A percentile compares a stretch with the other conserved stretches of the same genome.
These are phyloP conservation scores for Pegoplata infirma DNA, from an alignment of 2,888 invertebrate species.

Conservation along the genomic window DNA sequence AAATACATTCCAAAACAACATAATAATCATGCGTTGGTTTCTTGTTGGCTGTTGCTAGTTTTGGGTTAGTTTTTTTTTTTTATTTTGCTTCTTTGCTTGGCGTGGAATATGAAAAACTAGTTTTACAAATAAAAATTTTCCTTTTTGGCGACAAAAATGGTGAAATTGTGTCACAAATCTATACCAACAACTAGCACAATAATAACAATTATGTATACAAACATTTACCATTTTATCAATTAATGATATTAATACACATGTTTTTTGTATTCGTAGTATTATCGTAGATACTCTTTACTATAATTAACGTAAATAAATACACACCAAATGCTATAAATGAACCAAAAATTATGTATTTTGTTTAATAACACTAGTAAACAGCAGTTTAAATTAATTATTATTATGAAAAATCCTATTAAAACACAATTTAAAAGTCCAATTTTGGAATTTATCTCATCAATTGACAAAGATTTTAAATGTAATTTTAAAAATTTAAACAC, in stretches of 20 bases:
- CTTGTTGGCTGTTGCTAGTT: neutral
- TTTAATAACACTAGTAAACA: no score
- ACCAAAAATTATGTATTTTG: no score
- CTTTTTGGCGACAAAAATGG: slow-evolving; percentile 60
- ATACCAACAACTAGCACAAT: slow-evolving; percentile 20
- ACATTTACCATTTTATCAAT: neutral
- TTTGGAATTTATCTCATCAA: no score
- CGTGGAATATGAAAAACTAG: slow-evolving; percentile 53
- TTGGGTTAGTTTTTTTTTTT: no score
- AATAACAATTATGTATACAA: slow-evolving; percentile 22
- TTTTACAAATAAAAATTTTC: slow-evolving; percentile 51
- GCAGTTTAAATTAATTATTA: no score
- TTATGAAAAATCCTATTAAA: no score
- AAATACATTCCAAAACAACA: slow-evolving; percentile 14
- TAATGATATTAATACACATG: slow-evolving; percentile 3
- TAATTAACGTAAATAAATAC: slow-evolving; percentile 5
- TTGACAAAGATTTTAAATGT: no score
- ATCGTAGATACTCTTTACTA: no score
- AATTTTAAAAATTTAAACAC: no score
- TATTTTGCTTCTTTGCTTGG: neutral
- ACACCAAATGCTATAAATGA: neutral
- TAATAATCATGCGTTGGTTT: slow-evolving; percentile 32
- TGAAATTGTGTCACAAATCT: slow-evolving; percentile 62
- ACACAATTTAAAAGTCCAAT: no score
- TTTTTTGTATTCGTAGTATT: slow-evolving; percentile 1